A percentile compares a stretch with the other conserved stretches of the same genome.
phyloP scores from a whole-genome alignment of 2,888 invertebrate species.

The Uropetala carovei region DNA sequence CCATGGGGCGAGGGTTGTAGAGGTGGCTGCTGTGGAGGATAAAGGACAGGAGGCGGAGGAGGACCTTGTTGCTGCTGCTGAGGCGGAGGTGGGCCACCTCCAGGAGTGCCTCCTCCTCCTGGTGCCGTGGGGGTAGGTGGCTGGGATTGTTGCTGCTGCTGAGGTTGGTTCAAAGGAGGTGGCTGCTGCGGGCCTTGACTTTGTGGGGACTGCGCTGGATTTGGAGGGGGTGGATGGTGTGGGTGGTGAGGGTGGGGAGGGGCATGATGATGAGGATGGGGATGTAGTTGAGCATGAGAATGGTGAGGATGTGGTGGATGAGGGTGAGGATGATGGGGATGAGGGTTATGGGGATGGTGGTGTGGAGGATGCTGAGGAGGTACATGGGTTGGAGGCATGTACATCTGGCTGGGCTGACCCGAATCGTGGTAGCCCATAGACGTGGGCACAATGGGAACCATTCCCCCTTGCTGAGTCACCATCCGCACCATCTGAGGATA shows the following conservation, averaged over 20 bases:
- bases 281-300: constrained; percentile 32
- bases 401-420: constrained; percentile 68
- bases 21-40: constrained; percentile 68
- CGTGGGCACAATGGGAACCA: constrained; percentile 72
- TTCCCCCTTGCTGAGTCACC: constrained; percentile 71
- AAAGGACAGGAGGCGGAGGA: constrained; percentile 12
- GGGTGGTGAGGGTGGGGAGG: constrained; percentile 68
- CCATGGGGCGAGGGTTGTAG: constrained; percentile 78
- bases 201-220: constrained; percentile 76
- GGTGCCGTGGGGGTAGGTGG: constrained; percentile 42
- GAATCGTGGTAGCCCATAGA: constrained; percentile 76
- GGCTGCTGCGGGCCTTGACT: constrained; percentile 74
- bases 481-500: constrained; percentile 80
- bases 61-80: constrained; percentile 1
- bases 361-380: constrained; percentile 75
- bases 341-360: constrained; percentile 69
- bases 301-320: constrained; percentile 31
- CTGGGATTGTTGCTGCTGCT: constrained; percentile 59
- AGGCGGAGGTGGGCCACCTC: constrained; percentile 13
- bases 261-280: constrained; percentile 65
- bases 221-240: constrained; percentile 71
- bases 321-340: constrained; percentile 63
- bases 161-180: constrained; percentile 65
- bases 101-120: constrained; percentile 12
- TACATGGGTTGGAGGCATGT: constrained; percentile 76